These are phyloP conservation scores for Columbina picui DNA, from an alignment of 2,113 vertebrate genomes.

Conservation along the genomic window DNA sequence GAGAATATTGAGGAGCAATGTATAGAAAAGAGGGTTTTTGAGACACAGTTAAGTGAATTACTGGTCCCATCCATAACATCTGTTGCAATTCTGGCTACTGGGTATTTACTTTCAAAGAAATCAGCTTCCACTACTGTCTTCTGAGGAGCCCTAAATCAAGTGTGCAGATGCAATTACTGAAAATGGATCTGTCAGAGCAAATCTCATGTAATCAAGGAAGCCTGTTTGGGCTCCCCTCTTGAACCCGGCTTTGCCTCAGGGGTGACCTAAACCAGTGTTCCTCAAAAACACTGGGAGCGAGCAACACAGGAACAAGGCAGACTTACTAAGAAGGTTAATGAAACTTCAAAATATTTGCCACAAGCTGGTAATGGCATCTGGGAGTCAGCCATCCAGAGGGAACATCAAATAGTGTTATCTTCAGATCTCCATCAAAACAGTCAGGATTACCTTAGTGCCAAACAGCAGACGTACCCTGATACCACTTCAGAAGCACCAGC, in stretches of 20 bases:
- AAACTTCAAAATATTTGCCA: neutral
- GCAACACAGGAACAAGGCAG: neutral
- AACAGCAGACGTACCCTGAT: neutral
- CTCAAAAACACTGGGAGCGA: neutral
- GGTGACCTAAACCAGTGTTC: neutral
- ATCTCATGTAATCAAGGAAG: neutral
- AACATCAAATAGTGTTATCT: neutral
- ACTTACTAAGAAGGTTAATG: neutral
- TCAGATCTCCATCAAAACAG: neutral
- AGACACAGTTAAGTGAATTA: slow-evolving; percentile 41
- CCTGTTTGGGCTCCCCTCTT: neutral
- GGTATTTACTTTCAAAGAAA: slow-evolving; percentile 43
- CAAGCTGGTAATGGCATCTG: neutral
- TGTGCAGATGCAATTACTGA: slow-evolving; percentile 11
- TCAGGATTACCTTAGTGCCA: neutral
- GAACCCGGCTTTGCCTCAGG: neutral
- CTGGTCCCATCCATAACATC: neutral
- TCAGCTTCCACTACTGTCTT: neutral
- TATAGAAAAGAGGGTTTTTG: neutral
- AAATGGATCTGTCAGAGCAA: slow-evolving; percentile 33
- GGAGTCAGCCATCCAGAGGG: neutral
- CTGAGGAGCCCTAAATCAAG: slow-evolving; percentile 4
- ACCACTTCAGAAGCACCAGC: neutral
- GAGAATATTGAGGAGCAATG: slow-evolving; percentile 22
- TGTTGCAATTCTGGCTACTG: neutral